phyloP scores from a whole-genome alignment of 2,888 invertebrate genomes.

The Beris morrisii region DNA sequence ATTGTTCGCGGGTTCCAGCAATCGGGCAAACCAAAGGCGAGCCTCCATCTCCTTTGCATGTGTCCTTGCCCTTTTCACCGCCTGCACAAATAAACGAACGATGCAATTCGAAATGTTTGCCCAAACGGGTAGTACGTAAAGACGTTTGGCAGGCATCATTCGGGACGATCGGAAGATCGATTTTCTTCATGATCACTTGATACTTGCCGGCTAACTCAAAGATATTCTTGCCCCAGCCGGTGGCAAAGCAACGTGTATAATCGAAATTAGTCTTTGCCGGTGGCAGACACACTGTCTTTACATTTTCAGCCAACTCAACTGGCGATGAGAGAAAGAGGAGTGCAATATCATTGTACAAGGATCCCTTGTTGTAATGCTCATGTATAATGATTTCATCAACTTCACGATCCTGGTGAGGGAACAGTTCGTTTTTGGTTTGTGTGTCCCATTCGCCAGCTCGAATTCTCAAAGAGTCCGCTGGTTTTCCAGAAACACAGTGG shows the following conservation, averaged over 20 bases:
- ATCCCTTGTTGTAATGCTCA: slow-evolving; percentile 64
- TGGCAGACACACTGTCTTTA: slow-evolving; percentile 71
- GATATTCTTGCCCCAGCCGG: slow-evolving; percentile 54
- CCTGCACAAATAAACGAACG: slow-evolving; percentile 77
- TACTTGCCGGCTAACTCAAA: slow-evolving; percentile 59
- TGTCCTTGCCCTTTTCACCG: slow-evolving; percentile 71
- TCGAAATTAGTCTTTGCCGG: slow-evolving; percentile 54
- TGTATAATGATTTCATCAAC: slow-evolving; percentile 64
- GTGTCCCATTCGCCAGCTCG: slow-evolving; percentile 85
- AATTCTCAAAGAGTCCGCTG: slow-evolving; percentile 52
- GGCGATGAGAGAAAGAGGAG: slow-evolving; percentile 67
- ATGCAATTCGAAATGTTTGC: slow-evolving; percentile 67
- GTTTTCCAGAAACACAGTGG: slow-evolving; percentile 64
- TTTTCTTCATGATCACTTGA: slow-evolving; percentile 68
- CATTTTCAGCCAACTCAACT: slow-evolving; percentile 65
- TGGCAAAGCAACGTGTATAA: slow-evolving; percentile 47
- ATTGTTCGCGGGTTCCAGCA: slow-evolving; percentile 51
- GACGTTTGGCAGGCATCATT: slow-evolving; percentile 54
- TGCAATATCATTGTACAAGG: slow-evolving; percentile 75
- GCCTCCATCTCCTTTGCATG: slow-evolving; percentile 78
- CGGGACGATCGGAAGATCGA: slow-evolving; percentile 71
- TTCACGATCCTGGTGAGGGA: slow-evolving; percentile 69
- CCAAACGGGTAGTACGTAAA: slow-evolving; percentile 69
- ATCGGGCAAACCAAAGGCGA: slow-evolving; percentile 76
- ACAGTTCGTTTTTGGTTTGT: slow-evolving; percentile 69